Percentiles rank a stretch among this genome's conserved stretches.
Conservation (phyloP, 1,140 invertebrate species). For the Chironomus tepperi region DNA sequence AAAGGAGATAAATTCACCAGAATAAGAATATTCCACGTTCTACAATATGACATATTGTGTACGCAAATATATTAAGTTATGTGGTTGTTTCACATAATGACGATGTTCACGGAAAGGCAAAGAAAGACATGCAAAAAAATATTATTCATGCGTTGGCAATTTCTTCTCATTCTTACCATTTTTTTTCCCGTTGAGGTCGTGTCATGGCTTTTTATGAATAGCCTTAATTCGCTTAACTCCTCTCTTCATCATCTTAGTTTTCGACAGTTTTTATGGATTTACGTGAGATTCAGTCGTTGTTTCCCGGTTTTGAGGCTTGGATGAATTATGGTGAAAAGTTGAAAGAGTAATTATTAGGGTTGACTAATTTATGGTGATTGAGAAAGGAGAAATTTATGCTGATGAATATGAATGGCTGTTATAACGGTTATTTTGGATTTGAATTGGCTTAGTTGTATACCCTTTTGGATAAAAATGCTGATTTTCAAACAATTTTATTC, state of each 20-base stretch:
- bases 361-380: too few species aligned
- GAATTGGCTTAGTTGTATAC: too few species aligned
- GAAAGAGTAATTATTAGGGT: too few species aligned
- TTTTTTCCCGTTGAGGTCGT: not conserved
- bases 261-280: not conserved
- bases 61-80: not conserved
- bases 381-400: too few species aligned
- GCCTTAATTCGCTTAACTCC: constrained; percentile 6
- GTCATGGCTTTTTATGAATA: not conserved
- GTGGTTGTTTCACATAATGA: not conserved
- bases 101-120: not conserved
- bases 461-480: too few species aligned
- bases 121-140: not conserved
- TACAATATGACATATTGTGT: not conserved
- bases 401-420: too few species aligned
- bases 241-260: not conserved
- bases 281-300: too few species aligned
- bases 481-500: too few species aligned
- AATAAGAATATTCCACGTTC: not conserved
- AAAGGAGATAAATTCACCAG: not conserved
- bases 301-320: too few species aligned
- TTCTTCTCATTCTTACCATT: not conserved
- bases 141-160: not conserved
- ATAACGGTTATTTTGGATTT: too few species aligned
- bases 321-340: too few species aligned